Evolutionary conservation across 2,888 invertebrate genomes (phyloP).

Genomic region (Brenthis ino): DNA sequence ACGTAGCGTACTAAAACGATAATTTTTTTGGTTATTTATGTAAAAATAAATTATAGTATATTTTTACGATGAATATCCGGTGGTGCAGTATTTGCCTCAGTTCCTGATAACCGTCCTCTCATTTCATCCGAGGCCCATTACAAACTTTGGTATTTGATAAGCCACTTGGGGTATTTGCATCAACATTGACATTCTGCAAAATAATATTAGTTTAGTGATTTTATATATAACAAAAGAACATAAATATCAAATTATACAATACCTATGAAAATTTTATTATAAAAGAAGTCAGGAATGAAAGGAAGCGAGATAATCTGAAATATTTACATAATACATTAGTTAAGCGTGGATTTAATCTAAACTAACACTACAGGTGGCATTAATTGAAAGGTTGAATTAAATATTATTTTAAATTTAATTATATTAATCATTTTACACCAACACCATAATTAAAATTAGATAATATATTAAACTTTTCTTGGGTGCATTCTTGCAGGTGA

Average conservation of each 20-base stretch:
- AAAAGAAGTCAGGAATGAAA: slow-evolving; percentile 16
- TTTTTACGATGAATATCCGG: slow-evolving; percentile 41
- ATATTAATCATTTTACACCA: too few relatives aligned
- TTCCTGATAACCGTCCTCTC: slow-evolving; percentile 2
- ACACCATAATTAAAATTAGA: too few relatives aligned
- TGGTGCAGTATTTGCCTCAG: slow-evolving; percentile 45
- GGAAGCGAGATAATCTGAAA: slow-evolving; percentile 18
- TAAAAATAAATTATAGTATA: slow-evolving; percentile 28
- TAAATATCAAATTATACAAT: slow-evolving; percentile 8
- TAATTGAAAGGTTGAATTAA: too few relatives aligned
- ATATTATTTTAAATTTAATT: too few relatives aligned
- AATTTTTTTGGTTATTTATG: neutral
- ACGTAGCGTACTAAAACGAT: neutral
- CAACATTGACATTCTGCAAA: slow-evolving; percentile 90
- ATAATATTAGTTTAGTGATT: slow-evolving; percentile 28
- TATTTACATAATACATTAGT: slow-evolving; percentile 1
- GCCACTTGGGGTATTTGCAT: slow-evolving; percentile 93
- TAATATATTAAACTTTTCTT: too few relatives aligned
- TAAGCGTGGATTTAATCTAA: too few relatives aligned
- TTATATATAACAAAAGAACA: neutral
- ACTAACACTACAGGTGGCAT: too few relatives aligned
- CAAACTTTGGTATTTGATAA: slow-evolving; percentile 92
- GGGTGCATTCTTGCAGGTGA: too few relatives aligned
- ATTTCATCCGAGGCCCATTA: slow-evolving; percentile 88
- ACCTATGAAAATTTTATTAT: slow-evolving; percentile 19